Base-by-base conservation (phyloP, 2,888 invertebrate species). In the Temnothorax ravouxi region DNA sequence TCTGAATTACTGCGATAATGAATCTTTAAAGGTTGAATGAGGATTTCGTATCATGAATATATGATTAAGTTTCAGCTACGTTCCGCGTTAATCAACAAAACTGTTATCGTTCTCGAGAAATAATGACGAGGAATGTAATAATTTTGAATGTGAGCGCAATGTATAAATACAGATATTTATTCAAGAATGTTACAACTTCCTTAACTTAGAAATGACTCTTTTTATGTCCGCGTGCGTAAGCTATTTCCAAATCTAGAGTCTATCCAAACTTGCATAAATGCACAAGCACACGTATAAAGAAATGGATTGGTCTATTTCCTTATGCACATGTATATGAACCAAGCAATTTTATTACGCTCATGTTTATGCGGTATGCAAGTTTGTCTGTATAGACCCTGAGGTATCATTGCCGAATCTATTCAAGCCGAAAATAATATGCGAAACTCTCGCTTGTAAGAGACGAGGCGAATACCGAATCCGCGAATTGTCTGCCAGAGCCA, bases 401-500 rank as follows among this genome's bases (percentile, higher is more conserved):
- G 8, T 3, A 44, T 72, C 44, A 34, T 34, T 9, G 8, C 15
- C 29, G 25, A 59, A 18, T 66, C 18, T 64, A 56, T 21, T 54
- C 11, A 21, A 50, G n/a, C n/a, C 15, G 56, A 69, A 29, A 67
- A 77, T 69, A 29, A 38, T 15, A 44, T 0, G 52, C 67, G 25
- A 61, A 61, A 21, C 3, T 29, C 56, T 67, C 47, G 44, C 25
- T 47, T 41, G 41, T 8, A 25, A 47, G 11, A 56, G 15, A 62
- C 21, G 52, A 54, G 38, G 21, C 50, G 41, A 64, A 76, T 34
- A 13, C 52, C 62, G 50, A 34, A 75, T 75, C 21, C 61, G 61
- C 50, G 62, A 29, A 59, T 41, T 54, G 62, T 21, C 52, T 29
- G 29, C 29, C 52, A n/a, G n/a, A 29, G 41, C 29, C 52, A n/a